These are phyloP conservation scores for Bostrychus sinensis DNA, from an alignment of 2,113 vertebrate species.

Conservation along the genomic window DNA sequence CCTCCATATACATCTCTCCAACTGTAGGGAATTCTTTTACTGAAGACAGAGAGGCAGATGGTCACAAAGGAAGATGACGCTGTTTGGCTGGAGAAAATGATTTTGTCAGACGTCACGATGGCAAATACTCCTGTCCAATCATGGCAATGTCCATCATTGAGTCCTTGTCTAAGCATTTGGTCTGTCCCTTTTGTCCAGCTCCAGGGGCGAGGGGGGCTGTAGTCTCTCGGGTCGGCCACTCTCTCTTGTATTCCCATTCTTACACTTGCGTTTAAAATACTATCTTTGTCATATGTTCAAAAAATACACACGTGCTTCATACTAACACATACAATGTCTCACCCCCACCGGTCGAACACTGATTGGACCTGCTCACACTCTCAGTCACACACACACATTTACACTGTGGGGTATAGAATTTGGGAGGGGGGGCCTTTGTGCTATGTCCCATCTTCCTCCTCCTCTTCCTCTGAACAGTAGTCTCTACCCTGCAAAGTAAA, in stretches of 20 bases:
- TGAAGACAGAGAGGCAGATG: conserved; percentile 8
- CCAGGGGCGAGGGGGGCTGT: conserved; percentile 40
- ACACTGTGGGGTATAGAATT: conserved; percentile 51
- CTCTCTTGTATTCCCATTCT: conserved; percentile 31
- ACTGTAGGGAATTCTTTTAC: conserved; percentile 6
- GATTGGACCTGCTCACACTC: conserved; percentile 44
- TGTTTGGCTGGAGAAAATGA: conserved; percentile 18
- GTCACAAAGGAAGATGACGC: conserved; percentile 7
- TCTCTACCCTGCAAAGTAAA: conserved; percentile 85
- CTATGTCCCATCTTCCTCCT: conserved; percentile 95
- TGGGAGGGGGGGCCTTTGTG: conserved; percentile 63
- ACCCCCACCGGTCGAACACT: conserved; percentile 55
- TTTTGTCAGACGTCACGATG: conserved; percentile 4
- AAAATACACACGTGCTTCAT: conserved; percentile 26
- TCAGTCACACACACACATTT: conserved; percentile 40
- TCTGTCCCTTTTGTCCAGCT: conserved; percentile 24
- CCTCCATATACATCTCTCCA: conserved; percentile 30
- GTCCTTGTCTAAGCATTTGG: conserved; percentile 44
- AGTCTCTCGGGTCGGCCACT: conserved; percentile 53
- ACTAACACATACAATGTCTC: conserved; percentile 41
- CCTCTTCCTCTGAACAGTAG: conserved; percentile 89
- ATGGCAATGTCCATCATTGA: not conserved
- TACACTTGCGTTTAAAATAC: conserved; percentile 62
- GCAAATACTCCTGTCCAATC: conserved; percentile 24
- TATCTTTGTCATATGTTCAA: conserved; percentile 60